phyloP scores from a whole-genome alignment of 2,797 vertebrate species.

The Microhierax caerulescens region DNA sequence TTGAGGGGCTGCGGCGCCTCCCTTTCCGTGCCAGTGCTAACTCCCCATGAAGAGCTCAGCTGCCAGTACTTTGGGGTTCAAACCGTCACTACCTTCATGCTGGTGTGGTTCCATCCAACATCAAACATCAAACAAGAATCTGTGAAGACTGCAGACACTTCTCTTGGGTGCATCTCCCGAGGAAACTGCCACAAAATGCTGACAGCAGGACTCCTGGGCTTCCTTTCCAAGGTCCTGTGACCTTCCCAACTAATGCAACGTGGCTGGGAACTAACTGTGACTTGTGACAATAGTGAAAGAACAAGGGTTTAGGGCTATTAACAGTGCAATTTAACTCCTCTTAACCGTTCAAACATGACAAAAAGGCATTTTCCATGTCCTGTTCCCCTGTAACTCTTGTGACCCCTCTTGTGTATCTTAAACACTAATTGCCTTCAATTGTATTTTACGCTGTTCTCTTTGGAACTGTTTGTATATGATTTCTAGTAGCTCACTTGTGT shows the following conservation, averaged over 20 bases:
- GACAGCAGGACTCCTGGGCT: neutral
- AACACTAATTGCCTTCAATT: conserved; percentile 35
- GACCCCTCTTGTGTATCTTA: conserved; percentile 16
- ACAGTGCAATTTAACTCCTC: conserved; percentile 65
- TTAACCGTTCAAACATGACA: conserved; percentile 8
- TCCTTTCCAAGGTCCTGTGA: neutral
- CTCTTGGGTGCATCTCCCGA: neutral
- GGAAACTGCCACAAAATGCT: neutral
- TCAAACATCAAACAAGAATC: neutral
- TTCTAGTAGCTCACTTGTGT: conserved; percentile 12
- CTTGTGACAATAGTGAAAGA: neutral
- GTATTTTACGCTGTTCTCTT: conserved; percentile 37
- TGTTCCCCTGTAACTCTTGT: neutral
- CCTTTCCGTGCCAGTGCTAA: neutral
- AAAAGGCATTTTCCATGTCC: neutral
- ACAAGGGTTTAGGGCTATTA: conserved; percentile 48
- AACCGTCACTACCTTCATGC: neutral
- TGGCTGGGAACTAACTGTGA: conserved; percentile 10
- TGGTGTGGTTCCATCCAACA: neutral
- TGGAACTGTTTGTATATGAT: conserved; percentile 40
- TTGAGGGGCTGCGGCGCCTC: neutral
- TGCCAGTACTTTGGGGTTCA: neutral
- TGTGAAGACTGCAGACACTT: neutral
- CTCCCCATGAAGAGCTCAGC: neutral
- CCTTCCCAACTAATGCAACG: neutral